A percentile compares a stretch with the other conserved stretches of the same genome.
Evolutionary conservation across 2,888 invertebrate genomes (phyloP).

Genomic region (Stegana nigrithorax): DNA sequence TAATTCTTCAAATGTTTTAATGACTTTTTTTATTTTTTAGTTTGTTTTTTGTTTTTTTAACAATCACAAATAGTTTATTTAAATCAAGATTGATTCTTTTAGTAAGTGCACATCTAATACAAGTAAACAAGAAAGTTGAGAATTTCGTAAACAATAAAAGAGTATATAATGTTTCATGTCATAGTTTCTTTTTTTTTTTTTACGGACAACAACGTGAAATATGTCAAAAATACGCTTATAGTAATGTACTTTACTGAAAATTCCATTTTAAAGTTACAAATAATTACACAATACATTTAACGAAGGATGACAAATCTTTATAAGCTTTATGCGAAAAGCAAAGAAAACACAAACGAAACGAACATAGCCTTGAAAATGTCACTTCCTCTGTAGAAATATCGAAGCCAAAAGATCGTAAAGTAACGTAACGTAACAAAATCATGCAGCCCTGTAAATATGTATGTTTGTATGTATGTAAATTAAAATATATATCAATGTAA

Average conservation of each 20-base stretch:
- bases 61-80: too few species aligned
- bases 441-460: not conserved
- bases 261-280: not conserved
- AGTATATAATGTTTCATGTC: too few species aligned
- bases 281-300: not conserved
- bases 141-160: too few species aligned
- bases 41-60: not conserved
- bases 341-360: not conserved
- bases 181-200: not conserved
- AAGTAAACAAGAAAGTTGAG: too few species aligned
- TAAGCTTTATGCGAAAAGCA: not conserved
- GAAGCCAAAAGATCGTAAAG: too few species aligned
- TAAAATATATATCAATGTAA: not conserved
- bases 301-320: not conserved
- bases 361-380: not conserved
- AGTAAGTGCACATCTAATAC: too few species aligned
- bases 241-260: slow-evolving; percentile 1
- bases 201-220: not conserved
- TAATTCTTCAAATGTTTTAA: too few species aligned
- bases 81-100: too few species aligned
- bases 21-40: not conserved
- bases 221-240: slow-evolving; percentile 19
- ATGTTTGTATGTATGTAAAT: slow-evolving; percentile 1
- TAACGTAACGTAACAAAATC: too few species aligned
- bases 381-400: slow-evolving; percentile 1